A percentile compares a stretch with the other conserved stretches of the same genome.
Evolutionary conservation across 2,113 vertebrate genomes (phyloP).

Genomic region (Rhodinocichla rosea): DNA sequence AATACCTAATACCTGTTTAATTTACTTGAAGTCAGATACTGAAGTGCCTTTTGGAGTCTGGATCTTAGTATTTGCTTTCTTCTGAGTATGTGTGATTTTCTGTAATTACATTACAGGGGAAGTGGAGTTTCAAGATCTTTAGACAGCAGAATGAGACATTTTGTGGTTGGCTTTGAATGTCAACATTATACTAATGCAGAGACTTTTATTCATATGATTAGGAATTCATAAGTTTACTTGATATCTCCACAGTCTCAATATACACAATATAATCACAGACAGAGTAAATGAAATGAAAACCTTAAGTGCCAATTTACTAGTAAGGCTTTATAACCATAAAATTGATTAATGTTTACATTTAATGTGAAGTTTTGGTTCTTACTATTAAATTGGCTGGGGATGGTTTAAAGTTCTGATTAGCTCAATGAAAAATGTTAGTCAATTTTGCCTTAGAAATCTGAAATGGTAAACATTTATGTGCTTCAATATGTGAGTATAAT

Average conservation of each 20-base stretch:
- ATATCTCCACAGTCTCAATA: not conserved
- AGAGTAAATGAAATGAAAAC: not conserved
- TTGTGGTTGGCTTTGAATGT: not conserved
- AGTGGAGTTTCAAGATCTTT: not conserved
- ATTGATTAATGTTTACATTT: constrained; percentile 29
- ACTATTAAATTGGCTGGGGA: not conserved
- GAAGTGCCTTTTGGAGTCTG: not conserved
- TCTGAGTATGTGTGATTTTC: constrained; percentile 19
- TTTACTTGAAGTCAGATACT: not conserved
- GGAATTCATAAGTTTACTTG: constrained; percentile 28
- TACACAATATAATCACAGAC: constrained; percentile 9
- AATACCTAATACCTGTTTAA: not conserved
- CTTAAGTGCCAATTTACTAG: not conserved
- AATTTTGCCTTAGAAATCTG: not conserved
- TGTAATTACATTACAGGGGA: constrained; percentile 5
- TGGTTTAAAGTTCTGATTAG: constrained; percentile 21
- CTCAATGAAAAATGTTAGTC: not conserved
- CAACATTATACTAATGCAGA: not conserved
- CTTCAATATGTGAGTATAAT: not conserved
- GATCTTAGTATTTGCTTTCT: not conserved
- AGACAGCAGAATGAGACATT: not conserved
- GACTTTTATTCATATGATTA: not conserved
- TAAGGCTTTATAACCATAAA: constrained; percentile 1
- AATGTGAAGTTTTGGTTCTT: constrained; percentile 8
- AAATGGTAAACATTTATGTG: not conserved